These are phyloP conservation scores for Nesogale talazaci DNA, from an alignment of 2,113 vertebrate species.

Conservation along the genomic window DNA sequence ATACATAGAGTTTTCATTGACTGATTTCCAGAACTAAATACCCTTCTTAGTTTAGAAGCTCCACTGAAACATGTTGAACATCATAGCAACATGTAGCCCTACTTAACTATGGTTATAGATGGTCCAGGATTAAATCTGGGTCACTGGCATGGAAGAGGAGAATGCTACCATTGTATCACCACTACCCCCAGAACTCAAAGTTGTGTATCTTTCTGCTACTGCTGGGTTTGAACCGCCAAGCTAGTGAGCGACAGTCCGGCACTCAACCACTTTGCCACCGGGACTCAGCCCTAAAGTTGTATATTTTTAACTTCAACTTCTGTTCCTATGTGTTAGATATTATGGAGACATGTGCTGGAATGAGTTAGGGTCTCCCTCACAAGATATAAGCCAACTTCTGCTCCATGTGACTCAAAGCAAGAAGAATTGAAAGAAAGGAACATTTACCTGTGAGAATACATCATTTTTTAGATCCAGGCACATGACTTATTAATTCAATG, in stretches of 20 bases:
- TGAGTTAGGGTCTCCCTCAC: neutral
- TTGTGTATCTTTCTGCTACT: too few species aligned
- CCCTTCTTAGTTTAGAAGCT: neutral
- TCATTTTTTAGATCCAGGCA: neutral
- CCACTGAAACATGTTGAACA: neutral
- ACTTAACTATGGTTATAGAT: neutral
- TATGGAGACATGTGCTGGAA: neutral
- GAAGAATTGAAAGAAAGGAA: neutral
- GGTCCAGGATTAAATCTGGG: neutral
- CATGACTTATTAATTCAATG: neutral
- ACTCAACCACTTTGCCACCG: too few species aligned
- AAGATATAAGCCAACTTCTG: neutral
- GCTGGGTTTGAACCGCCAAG: too few species aligned
- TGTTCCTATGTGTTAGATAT: neutral
- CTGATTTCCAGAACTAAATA: neutral
- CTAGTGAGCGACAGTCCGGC: too few species aligned
- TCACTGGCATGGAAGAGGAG: neutral
- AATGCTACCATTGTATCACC: neutral
- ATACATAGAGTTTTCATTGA: neutral
- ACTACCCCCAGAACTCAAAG: neutral
- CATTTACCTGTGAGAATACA: neutral
- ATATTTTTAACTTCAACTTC: neutral
- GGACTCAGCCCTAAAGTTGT: too few species aligned
- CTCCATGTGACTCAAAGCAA: neutral
- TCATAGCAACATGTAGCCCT: neutral